Evolutionary conservation across 2,113 vertebrate species (phyloP), one percentile per base, ranked within the genome.

Genomic region (Edolisoma coerulescens): DNA sequence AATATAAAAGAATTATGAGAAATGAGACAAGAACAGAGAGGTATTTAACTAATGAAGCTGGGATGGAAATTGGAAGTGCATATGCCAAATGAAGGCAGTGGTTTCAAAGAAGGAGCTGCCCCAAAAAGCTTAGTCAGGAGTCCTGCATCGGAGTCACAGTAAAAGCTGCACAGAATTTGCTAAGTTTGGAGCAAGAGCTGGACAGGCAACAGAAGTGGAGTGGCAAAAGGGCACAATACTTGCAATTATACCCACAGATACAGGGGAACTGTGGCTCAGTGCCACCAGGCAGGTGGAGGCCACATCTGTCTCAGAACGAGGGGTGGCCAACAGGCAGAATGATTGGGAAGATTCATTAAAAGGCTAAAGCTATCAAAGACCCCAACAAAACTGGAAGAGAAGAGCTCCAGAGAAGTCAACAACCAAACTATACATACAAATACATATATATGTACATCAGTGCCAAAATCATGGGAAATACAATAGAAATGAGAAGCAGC

Each of bases 401-500:
- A 59, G 41, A 57, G 32, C 50, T 89, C 33, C 69, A 77, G 54
- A 91, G 42, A 84, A 89, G 49, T 13, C 65, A 89, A 44, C 6
- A n/a, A 87, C 7, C 23, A 57, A 80, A 78, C 64, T 9, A 50
- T 1, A 67, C 0, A 6, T 18, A 52, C 22, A 87, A 78, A 68
- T 10, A 4, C 8, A 61, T 5, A 4, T 24, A 33, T 11, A 84
- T 13, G 30, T 4, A 4, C 7, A 68, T 5, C 52, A 52, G 16
- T 7, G 27, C 65, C 37, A 61, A 63, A 63, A 27, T 0, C 0
- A 2, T 3, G 12, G 35, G 28, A 79, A 68, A 79, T 0, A 1
- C 3, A 28, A 71, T 16, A 65, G 19, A 93, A 89, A 77, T 21
- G 21, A 86, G 30, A 82, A 47, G 21, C 12, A 74, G 39, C 42